Percentiles rank a stretch among this genome's conserved stretches.
phyloP scores from a whole-genome alignment of 1,140 invertebrate genomes.

The Pseudomyrmex gracilis region DNA sequence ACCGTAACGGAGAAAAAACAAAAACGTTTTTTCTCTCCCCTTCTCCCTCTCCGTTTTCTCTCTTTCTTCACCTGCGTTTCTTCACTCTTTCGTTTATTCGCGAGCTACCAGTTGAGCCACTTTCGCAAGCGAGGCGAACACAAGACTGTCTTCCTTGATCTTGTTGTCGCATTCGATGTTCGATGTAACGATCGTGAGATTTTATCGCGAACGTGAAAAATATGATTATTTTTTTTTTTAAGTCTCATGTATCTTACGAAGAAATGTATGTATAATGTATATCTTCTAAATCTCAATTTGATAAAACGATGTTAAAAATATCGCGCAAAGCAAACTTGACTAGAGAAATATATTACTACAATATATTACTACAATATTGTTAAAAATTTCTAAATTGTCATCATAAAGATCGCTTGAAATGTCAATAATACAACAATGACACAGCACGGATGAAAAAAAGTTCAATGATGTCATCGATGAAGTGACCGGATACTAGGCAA shows the following conservation, averaged over 20 bases:
- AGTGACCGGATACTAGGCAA: neutral
- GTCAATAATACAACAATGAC: slow-evolving; percentile 3
- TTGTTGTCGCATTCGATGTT: neutral
- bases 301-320: neutral
- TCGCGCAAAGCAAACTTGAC: neutral
- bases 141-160: slow-evolving; percentile 6
- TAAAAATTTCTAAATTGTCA: too few species aligned
- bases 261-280: too few species aligned
- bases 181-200: slow-evolving; percentile 39
- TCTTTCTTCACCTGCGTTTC: slow-evolving; percentile 28
- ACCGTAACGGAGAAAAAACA: neutral
- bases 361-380: too few species aligned
- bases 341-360: too few species aligned
- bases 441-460: neutral
- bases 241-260: too few species aligned
- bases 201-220: neutral
- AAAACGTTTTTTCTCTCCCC: slow-evolving; percentile 31
- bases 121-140: slow-evolving; percentile 25
- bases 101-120: neutral
- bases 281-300: too few species aligned
- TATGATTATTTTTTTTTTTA: too few species aligned
- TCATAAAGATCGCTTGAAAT: too few species aligned
- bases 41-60: slow-evolving; percentile 21
- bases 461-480: slow-evolving; percentile 38
- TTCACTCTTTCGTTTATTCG: slow-evolving; percentile 33